Conservation (phyloP, 2,797 vertebrate species). For the Xyrichtys novacula region DNA sequence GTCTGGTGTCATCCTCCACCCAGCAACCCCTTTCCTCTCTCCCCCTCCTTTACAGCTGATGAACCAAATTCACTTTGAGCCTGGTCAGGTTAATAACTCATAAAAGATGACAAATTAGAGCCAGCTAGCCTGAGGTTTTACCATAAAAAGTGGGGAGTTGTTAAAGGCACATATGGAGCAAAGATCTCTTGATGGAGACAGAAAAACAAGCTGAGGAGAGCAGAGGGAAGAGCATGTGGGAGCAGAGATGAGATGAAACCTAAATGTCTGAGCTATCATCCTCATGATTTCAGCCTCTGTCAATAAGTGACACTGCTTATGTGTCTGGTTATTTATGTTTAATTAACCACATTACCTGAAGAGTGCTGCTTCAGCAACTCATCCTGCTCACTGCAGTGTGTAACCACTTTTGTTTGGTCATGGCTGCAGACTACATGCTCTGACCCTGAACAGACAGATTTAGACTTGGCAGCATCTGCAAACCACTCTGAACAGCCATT, state of each 20-base stretch:
- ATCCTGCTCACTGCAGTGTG: constrained; percentile 38
- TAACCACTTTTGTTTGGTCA: constrained; percentile 63
- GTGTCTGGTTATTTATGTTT: constrained; percentile 51
- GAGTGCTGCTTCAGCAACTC: constrained; percentile 67
- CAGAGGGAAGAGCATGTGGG: constrained; percentile 26
- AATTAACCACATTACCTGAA: constrained; percentile 64
- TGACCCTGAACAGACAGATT: constrained; percentile 42
- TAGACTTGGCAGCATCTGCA: constrained; percentile 68
- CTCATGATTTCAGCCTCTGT: constrained; percentile 40
- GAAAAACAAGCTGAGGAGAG: constrained; percentile 42
- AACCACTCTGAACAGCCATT: no score
- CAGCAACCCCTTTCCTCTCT: constrained; percentile 4
- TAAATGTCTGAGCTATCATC: constrained; percentile 20
- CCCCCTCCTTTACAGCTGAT: background rate
- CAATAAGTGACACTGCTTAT: constrained; percentile 30
- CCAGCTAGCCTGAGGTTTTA: constrained; percentile 66
- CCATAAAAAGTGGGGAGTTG: constrained; percentile 30
- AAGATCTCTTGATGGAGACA: constrained; percentile 52
- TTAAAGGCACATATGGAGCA: constrained; percentile 58
- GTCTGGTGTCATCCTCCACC: constrained; percentile 55
- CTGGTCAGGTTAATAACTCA: constrained; percentile 54
- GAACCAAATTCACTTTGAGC: constrained; percentile 34
- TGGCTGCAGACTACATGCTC: constrained; percentile 34
- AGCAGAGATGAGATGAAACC: constrained; percentile 39
- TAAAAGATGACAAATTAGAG: constrained; percentile 71